Percentiles rank a stretch among this genome's conserved stretches.
These are phyloP conservation scores for Thymelicus sylvestris DNA, from an alignment of 2,888 invertebrate genomes.

Conservation along the genomic window DNA sequence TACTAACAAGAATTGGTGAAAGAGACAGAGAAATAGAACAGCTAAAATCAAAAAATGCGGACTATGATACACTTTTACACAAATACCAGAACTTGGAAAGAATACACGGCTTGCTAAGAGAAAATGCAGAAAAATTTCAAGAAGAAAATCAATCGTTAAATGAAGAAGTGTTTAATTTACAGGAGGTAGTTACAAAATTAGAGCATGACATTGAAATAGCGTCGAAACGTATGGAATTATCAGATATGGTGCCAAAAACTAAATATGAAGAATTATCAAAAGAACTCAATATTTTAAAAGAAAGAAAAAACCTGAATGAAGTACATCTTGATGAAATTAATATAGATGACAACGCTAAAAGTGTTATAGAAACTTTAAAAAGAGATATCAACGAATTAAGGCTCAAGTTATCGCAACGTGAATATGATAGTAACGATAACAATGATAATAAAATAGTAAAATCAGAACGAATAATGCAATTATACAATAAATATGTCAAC, in stretches of 20 bases:
- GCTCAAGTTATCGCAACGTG: constrained; percentile 66
- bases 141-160: constrained; percentile 82
- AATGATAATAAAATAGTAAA: constrained; percentile 61
- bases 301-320: constrained; percentile 61
- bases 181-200: constrained; percentile 75
- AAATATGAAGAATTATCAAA: constrained; percentile 67
- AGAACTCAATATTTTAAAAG: constrained; percentile 66
- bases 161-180: constrained; percentile 78
- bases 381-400: constrained; percentile 74
- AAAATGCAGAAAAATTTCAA: constrained; percentile 80
- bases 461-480: constrained; percentile 70
- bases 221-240: constrained; percentile 58
- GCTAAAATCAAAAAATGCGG: constrained; percentile 55
- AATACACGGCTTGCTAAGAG: constrained; percentile 70
- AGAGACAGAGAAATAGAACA: constrained; percentile 71
- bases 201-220: constrained; percentile 75
- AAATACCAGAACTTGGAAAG: constrained; percentile 80
- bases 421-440: constrained; percentile 51
- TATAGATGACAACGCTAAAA: constrained; percentile 80
- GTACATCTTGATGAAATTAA: constrained; percentile 73
- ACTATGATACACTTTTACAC: constrained; percentile 72
- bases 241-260: constrained; percentile 66
- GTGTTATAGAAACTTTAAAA: constrained; percentile 78
- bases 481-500: constrained; percentile 77
- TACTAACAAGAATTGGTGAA: constrained; percentile 72